Evolutionary conservation across 2,113 vertebrate species (phyloP), one percentile per base, ranked within the genome.

Genomic region (Rhabdomys dilectus): DNA sequence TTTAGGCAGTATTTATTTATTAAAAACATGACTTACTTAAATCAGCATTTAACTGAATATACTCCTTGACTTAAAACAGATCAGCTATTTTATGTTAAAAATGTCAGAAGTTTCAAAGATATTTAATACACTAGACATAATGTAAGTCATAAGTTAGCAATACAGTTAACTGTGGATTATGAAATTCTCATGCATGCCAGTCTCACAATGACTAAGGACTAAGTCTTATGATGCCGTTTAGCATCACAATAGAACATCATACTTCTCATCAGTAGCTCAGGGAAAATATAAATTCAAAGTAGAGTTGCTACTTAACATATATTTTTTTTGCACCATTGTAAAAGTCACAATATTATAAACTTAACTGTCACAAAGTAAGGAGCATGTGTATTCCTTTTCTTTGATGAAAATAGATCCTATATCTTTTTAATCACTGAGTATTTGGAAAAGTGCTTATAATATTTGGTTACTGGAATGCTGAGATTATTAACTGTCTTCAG

Each of bases 401-500:
- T 12, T 88, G 19, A 31, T 82, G 5, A 58, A 91, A 21, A 6
- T 1, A 91, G 42, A 53, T 94, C 93, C 91, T 66, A 78, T 93
- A 29, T 24, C 15, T 17, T 96, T 95, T 48, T 92, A 95, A 22
- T 92, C 8, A 72, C 48, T 78, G 48, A 70, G 56, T 73, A 6
- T 72, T n/a, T 97, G 66, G 62, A n/a, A 88, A 93, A 88, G 12
- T 68, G 16, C 22, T 73, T 91, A 72, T 82, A 85, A 51, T 21
- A 53, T 6, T 92, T 88, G 62, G 36, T 93, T 95, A 39, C 12
- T 70, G 6, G 68, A 84, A 6, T 78, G 51, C 77, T 88, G 39
- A 60, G 19, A 88, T 11, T 96, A 84, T 91, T 93, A 81, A 93
- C 85, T 39, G 12, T n/a, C 82, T 92, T 95, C 76, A 80, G 10